phyloP scores from a whole-genome alignment of 2,797 vertebrate species.

The Mus spretus region DNA sequence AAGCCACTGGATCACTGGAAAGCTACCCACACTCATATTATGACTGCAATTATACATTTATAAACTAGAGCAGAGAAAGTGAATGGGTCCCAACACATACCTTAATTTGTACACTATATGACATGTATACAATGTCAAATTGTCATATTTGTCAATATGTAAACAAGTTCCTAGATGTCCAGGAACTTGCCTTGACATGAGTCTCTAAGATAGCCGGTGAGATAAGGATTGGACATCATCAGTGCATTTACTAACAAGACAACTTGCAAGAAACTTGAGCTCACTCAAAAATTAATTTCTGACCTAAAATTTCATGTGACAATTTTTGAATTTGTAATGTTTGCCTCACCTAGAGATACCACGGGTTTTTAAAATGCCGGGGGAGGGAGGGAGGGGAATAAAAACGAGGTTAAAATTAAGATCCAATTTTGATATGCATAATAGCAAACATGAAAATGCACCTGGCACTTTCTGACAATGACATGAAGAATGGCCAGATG shows the following conservation, averaged over 20 bases:
- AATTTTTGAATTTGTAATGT: conserved; percentile 44
- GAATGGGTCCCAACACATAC: not conserved
- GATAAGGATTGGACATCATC: not conserved
- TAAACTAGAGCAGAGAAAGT: not conserved
- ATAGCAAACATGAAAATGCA: conserved; percentile 75
- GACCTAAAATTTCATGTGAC: conserved; percentile 62
- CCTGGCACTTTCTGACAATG: conserved; percentile 75
- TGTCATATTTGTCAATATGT: not conserved
- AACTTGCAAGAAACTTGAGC: not conserved
- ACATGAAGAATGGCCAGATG: conserved; percentile 79
- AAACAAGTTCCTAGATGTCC: conserved; percentile 1
- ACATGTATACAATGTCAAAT: not conserved
- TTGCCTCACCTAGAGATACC: conserved; percentile 49
- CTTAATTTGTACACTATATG: not conserved
- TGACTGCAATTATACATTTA: not conserved
- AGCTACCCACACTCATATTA: not conserved
- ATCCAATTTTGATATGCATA: conserved; percentile 45
- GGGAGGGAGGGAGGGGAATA: rapidly evolving
- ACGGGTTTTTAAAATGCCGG: not conserved
- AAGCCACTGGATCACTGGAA: conserved; percentile 39
- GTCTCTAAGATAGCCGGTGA: not conserved
- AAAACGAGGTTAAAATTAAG: conserved; percentile 40
- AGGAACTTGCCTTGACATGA: not conserved
- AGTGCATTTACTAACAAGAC: not conserved
- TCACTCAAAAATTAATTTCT: conserved; percentile 23